A percentile compares a stretch with the other conserved stretches of the same genome.
phyloP scores from a whole-genome alignment of 2,888 invertebrate species.

The Linyphia triangularis region DNA sequence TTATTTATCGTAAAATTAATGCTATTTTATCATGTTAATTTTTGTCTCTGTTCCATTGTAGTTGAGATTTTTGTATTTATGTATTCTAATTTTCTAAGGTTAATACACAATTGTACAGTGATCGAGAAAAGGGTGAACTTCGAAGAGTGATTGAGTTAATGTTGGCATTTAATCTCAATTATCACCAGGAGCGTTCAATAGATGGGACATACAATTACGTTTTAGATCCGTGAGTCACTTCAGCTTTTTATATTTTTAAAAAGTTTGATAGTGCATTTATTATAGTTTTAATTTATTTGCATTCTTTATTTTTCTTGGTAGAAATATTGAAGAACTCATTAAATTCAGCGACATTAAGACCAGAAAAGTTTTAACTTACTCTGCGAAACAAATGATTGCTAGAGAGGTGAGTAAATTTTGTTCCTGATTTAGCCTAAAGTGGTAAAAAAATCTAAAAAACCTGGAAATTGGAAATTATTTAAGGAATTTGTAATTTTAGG shows the following conservation, averaged over 20 bases:
- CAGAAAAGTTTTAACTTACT: constrained; percentile 83
- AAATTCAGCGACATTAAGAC: constrained; percentile 81
- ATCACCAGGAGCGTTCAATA: constrained; percentile 87
- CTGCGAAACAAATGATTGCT: constrained; percentile 88
- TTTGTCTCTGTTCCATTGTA: too few relatives aligned
- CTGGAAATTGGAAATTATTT: too few relatives aligned
- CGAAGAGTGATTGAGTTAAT: constrained; percentile 88
- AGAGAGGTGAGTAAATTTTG: constrained; percentile 83
- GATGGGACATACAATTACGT: constrained; percentile 88
- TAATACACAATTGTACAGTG: constrained; percentile 86
- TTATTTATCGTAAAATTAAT: background rate
- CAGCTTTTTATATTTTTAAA: background rate
- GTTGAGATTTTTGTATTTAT: background rate
- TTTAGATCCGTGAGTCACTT: constrained; percentile 86
- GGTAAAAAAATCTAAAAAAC: too few relatives aligned
- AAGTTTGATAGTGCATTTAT: background rate
- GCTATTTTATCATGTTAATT: too few relatives aligned
- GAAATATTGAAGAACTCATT: constrained; percentile 86
- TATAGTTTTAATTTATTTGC: background rate
- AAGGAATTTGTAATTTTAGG: too few relatives aligned
- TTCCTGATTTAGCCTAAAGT: too few relatives aligned
- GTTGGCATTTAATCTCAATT: constrained; percentile 93
- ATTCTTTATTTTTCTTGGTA: constrained; percentile 77
- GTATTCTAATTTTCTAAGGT: constrained; percentile 79
- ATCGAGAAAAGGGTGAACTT: constrained; percentile 86